A percentile compares a stretch with the other conserved stretches of the same genome.
phyloP scores from a whole-genome alignment of 2,113 vertebrate genomes.

The Oreochromis tanganicae region DNA sequence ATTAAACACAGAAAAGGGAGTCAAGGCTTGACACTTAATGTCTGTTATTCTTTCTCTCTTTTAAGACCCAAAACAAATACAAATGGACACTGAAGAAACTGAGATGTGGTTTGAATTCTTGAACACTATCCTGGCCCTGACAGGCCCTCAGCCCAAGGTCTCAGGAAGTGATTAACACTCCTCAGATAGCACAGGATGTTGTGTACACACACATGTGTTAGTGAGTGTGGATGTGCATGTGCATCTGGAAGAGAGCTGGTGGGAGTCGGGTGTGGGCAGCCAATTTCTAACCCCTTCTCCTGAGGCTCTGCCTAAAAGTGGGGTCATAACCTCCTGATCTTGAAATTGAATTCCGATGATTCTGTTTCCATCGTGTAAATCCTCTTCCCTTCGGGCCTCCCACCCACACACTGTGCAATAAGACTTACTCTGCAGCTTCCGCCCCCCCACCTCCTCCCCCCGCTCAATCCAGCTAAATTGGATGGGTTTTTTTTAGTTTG shows the following conservation, averaged over 20 bases:
- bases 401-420: conserved; percentile 33
- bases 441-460: background rate
- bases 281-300: conserved; percentile 49
- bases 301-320: conserved; percentile 58
- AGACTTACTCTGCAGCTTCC: background rate
- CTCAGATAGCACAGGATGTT: conserved; percentile 25
- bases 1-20: background rate
- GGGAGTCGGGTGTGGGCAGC: conserved; percentile 39
- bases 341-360: conserved; percentile 71
- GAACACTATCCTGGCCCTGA: background rate
- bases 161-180: conserved; percentile 66
- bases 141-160: conserved; percentile 25
- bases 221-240: background rate
- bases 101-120: conserved; percentile 6
- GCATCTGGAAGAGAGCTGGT: conserved; percentile 15
- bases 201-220: background rate
- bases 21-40: background rate
- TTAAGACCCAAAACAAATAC: background rate
- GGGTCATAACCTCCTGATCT: conserved; percentile 64
- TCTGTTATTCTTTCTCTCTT: background rate
- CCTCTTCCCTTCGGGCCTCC: conserved; percentile 23
- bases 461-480: background rate
- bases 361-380: conserved; percentile 41
- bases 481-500: background rate
- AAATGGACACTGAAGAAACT: background rate